Evolutionary conservation across 2,113 vertebrate genomes (phyloP).

Genomic region (Egretta garzetta): DNA sequence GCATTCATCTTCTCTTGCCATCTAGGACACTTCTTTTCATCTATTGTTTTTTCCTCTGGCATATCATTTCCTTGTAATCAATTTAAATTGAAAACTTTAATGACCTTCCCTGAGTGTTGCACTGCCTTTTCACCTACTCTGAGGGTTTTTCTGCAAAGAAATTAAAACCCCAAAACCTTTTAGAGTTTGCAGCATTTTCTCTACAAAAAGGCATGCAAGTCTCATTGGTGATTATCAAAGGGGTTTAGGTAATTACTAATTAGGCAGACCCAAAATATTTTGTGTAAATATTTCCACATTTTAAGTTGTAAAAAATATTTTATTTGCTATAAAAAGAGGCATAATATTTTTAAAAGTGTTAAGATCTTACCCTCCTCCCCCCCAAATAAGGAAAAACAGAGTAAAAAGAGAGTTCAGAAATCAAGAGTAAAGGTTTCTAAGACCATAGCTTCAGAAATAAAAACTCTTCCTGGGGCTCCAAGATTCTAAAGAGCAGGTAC

Average conservation of each 20-base stretch:
- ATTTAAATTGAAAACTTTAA: constrained; percentile 52
- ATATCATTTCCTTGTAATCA: constrained; percentile 65
- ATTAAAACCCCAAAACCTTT: not conserved
- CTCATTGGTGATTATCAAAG: not conserved
- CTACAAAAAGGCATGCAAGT: not conserved
- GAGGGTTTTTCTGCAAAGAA: not conserved
- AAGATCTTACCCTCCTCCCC: accelerated
- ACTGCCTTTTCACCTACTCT: not conserved
- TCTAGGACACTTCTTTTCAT: constrained; percentile 40
- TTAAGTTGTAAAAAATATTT: not conserved
- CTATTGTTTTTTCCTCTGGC: constrained; percentile 52
- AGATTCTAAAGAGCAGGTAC: not conserved
- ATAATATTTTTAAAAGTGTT: not conserved
- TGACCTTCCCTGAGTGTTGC: not conserved
- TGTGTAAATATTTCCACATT: not conserved
- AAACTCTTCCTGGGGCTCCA: not conserved
- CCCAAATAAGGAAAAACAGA: not conserved
- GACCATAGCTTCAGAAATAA: not conserved
- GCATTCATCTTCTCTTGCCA: constrained; percentile 62
- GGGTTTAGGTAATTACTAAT: not conserved
- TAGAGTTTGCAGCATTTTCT: not conserved
- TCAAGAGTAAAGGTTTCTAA: not conserved
- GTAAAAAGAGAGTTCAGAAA: not conserved
- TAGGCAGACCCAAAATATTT: not conserved
- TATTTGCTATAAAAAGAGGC: not conserved